phyloP scores from a whole-genome alignment of 2,888 invertebrate species.

The Patella depressa region DNA sequence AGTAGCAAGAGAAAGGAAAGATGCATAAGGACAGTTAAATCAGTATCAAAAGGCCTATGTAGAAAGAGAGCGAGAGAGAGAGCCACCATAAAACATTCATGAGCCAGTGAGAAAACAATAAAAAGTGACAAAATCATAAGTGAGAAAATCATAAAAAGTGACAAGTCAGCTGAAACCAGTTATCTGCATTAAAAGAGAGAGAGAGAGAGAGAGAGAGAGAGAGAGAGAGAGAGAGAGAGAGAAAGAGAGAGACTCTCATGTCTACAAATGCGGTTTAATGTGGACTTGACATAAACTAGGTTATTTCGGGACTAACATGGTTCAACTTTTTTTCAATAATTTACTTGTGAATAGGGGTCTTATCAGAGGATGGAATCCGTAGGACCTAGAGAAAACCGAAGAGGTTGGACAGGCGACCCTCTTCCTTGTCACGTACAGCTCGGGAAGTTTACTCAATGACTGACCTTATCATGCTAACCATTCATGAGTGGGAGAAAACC shows the following conservation, averaged over 20 bases:
- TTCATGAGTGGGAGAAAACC: too few relatives aligned
- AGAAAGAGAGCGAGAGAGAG: slow-evolving; percentile 16
- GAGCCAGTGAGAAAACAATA: not conserved
- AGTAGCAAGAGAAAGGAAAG: not conserved
- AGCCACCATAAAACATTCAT: not conserved
- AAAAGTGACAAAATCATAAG: not conserved
- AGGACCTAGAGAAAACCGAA: too few relatives aligned
- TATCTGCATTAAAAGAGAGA: not conserved
- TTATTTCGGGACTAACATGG: too few relatives aligned
- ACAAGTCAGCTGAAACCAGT: not conserved
- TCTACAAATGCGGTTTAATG: too few relatives aligned
- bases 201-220: slow-evolving; percentile 15
- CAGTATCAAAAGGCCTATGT: slow-evolving; percentile 17
- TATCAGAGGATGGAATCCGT: too few relatives aligned
- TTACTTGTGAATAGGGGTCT: too few relatives aligned
- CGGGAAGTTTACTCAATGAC: too few relatives aligned
- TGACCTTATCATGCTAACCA: too few relatives aligned
- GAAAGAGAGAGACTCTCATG: not conserved
- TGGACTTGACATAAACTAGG: too few relatives aligned
- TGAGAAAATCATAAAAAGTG: not conserved
- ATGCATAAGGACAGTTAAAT: not conserved
- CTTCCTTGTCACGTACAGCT: too few relatives aligned
- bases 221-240: slow-evolving; percentile 17
- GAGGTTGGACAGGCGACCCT: too few relatives aligned
- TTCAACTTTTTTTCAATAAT: too few relatives aligned